Base-by-base conservation (phyloP, 92 coral and sea anemone species). In the Epizoanthus stellaris region DNA sequence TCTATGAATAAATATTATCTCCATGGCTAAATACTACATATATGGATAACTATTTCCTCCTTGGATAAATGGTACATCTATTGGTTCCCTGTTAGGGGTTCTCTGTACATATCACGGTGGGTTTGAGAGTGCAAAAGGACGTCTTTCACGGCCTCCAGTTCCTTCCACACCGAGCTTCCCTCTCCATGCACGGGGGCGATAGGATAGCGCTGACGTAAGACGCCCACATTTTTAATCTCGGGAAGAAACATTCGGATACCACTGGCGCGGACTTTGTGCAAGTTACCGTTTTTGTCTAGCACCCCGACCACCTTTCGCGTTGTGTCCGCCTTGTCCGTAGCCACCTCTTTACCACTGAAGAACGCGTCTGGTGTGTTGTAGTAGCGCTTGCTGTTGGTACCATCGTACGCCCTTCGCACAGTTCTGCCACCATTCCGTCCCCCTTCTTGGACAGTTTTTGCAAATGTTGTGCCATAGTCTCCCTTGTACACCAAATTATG, bases 211-310 rank as follows among this genome's bases (percentile, higher is more conserved):
- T 93, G 96, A 17, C 93, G 93, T 62, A 88, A 63, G 62, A 75
- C 54, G 39, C 94, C 89, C 0, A 92, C 87, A 5, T 77, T 94
- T 0, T 52, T 17, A 19, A 90, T 92, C 1, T 40, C 4, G 5
- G 94, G 93, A 9, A 94, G 77, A 61, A 94, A 90, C 86, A 95
- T 77, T 5, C 98, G 91, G 58, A 87, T 93, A 40, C 98, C 98
- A 60, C 90, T 86, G 11, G 98, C 98, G 36, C 85, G 79, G 67
- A 90, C 83, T n/a, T 67, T 70, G n/a, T 77, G 82, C 11, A 91
- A 21, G 15, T 30, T 76, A 65, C 84, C 77, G 12, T 34, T 49
- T 52, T 68, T 80, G 53, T 92, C 87, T 52, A 90, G 63, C 2
- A 92, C 95, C 42, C 93, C 90, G 14, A 92, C 95, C 16, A 77